A percentile compares a stretch with the other conserved stretches of the same genome.
These are phyloP conservation scores for Clytia hemisphaerica DNA, from an alignment of 30 jellyfish, hydroid and myxozoan species.

Conservation along the genomic window DNA sequence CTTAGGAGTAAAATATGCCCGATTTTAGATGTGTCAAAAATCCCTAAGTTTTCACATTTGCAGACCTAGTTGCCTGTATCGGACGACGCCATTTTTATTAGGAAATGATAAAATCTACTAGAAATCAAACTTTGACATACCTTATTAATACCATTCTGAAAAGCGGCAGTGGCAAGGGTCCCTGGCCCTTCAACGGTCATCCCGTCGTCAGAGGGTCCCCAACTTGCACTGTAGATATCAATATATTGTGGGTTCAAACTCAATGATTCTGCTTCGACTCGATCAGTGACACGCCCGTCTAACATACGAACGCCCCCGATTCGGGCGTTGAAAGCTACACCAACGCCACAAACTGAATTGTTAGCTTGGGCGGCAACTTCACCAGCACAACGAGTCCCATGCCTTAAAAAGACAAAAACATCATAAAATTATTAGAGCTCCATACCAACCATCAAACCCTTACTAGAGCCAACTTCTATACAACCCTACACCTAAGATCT, in stretches of 20 bases:
- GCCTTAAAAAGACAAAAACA: constrained; percentile 49
- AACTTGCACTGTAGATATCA: constrained; percentile 98
- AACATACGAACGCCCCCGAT: constrained; percentile 99
- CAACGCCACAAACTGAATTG: constrained; percentile 98
- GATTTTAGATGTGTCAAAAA: no score
- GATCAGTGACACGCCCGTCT: constrained; percentile 99
- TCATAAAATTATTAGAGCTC: background rate
- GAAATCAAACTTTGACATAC: constrained; percentile 38
- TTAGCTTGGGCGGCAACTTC: constrained; percentile 99
- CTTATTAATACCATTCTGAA: constrained; percentile 88
- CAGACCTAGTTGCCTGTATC: no score
- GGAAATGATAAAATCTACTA: no score
- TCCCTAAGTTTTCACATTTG: no score
- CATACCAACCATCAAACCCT: no score
- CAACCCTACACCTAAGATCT: no score
- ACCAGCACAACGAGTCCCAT: constrained; percentile 99
- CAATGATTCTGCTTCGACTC: constrained; percentile 97
- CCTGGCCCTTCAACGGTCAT: constrained; percentile 99
- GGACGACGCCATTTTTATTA: background rate
- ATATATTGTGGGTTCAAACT: constrained; percentile 97
- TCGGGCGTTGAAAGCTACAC: constrained; percentile 95
- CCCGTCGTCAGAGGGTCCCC: constrained; percentile 99
- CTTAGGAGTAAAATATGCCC: no score
- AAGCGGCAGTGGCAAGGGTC: constrained; percentile 94
- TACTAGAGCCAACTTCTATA: no score